Evolutionary conservation across 2,113 vertebrate genomes (phyloP).

Genomic region (Oophaga pumilio): DNA sequence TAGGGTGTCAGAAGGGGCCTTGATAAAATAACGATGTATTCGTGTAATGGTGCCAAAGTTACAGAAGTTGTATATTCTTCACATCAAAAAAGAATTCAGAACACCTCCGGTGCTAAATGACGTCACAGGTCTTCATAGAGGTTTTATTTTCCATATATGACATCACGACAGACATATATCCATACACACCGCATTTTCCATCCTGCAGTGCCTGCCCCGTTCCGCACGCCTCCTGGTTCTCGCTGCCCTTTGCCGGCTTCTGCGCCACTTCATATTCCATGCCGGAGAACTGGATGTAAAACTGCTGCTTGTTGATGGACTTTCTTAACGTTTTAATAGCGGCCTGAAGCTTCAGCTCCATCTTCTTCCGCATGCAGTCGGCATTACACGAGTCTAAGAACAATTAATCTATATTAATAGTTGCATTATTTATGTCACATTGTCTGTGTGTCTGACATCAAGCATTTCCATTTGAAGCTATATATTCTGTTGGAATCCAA

Average conservation of each 20-base stretch:
- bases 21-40: neutral
- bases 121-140: neutral
- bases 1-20: neutral
- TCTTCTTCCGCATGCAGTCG: slow-evolving; percentile 85
- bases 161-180: neutral
- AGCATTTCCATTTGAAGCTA: neutral
- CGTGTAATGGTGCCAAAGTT: neutral
- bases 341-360: slow-evolving; percentile 87
- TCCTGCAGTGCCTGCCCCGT: slow-evolving; percentile 84
- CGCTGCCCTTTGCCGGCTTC: slow-evolving; percentile 76
- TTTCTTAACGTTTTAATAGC: slow-evolving; percentile 89
- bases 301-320: slow-evolving; percentile 93
- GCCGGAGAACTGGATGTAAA: slow-evolving; percentile 91
- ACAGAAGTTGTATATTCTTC: neutral
- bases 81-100: neutral
- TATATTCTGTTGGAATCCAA: neutral
- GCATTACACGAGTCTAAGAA: slow-evolving; percentile 83
- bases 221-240: slow-evolving; percentile 79
- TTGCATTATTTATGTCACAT: too few relatives aligned
- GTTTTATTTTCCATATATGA: neutral
- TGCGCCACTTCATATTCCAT: slow-evolving; percentile 92
- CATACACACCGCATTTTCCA: slow-evolving; percentile 83
- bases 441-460: neutral
- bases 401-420: neutral
- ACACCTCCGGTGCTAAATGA: neutral